These are phyloP conservation scores for Stercorarius parasiticus DNA, from an alignment of 2,113 vertebrate genomes.

Conservation along the genomic window DNA sequence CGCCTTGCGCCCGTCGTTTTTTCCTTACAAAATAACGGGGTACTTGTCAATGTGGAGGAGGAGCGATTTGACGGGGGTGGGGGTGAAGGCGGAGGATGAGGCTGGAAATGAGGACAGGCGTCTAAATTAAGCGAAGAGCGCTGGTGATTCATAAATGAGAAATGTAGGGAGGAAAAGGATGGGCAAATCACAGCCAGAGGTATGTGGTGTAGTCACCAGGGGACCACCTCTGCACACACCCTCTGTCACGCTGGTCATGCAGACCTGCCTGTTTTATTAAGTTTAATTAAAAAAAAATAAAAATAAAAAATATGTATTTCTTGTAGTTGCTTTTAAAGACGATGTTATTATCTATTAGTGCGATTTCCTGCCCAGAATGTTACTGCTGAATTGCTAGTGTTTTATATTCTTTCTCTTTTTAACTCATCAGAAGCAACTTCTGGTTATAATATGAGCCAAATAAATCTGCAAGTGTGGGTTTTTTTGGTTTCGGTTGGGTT, in stretches of 20 bases:
- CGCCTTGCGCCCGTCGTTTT: not conserved
- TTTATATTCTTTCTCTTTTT: not conserved
- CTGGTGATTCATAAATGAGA: not conserved
- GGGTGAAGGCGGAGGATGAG: not conserved
- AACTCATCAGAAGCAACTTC: not conserved
- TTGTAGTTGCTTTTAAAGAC: not conserved
- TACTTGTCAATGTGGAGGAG: fast-evolving
- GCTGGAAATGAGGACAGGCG: not conserved
- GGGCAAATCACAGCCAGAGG: not conserved
- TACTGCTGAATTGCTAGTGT: not conserved
- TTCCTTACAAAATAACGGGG: not conserved
- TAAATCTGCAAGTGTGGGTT: not conserved
- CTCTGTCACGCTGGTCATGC: fast-evolving
- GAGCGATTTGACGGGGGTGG: not conserved
- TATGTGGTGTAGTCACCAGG: fast-evolving
- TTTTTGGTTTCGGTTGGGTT: not conserved
- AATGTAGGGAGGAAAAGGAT: not conserved
- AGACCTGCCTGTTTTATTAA: not conserved
- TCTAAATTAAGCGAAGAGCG: not conserved
- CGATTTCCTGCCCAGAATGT: not conserved
- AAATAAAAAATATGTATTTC: not conserved
- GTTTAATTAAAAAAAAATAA: not conserved
- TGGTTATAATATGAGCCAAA: not conserved
- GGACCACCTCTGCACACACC: fast-evolving
- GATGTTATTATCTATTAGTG: fast-evolving